Conservation (phyloP, 92 coral and sea anemone species). For the Epizoanthus fatuus region DNA sequence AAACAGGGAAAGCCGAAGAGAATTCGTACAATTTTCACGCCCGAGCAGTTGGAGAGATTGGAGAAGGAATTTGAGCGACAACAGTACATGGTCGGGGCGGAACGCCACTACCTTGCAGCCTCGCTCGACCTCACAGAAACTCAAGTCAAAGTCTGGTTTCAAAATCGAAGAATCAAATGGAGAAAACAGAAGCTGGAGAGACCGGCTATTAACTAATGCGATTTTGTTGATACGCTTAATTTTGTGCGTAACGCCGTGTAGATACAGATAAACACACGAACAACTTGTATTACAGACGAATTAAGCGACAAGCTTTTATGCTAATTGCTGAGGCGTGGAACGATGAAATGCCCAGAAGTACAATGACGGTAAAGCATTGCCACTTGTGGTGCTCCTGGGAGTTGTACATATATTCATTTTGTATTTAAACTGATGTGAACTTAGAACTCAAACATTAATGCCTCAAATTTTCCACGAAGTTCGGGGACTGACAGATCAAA, state of each 20-base stretch:
- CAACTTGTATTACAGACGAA: slow-evolving; percentile 9
- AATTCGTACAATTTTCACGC: slow-evolving; percentile 97
- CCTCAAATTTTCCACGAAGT: background rate
- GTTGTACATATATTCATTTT: background rate
- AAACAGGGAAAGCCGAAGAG: slow-evolving; percentile 99
- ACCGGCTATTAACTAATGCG: slow-evolving; percentile 50
- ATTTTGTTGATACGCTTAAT: slow-evolving; percentile 27
- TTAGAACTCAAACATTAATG: background rate
- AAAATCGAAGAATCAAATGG: slow-evolving; percentile 98
- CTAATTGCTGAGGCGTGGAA: background rate
- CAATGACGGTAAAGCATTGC: background rate
- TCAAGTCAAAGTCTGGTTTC: slow-evolving; percentile 99
- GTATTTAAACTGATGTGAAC: background rate
- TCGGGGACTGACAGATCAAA: background rate
- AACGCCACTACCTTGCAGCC: slow-evolving; percentile 95
- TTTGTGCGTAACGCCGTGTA: background rate
- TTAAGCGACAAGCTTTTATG: slow-evolving; percentile 12
- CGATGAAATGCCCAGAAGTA: background rate
- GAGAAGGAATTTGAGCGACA: slow-evolving; percentile 97
- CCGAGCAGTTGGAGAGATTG: slow-evolving; percentile 94
- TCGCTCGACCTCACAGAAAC: slow-evolving; percentile 97
- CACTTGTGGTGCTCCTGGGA: too few species aligned
- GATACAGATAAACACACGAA: slow-evolving; percentile 1
- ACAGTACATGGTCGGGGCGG: slow-evolving; percentile 98
- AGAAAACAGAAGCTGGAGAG: slow-evolving; percentile 94